Evolutionary conservation across 1,140 invertebrate genomes (phyloP).

Genomic region (Fopius arisanus): DNA sequence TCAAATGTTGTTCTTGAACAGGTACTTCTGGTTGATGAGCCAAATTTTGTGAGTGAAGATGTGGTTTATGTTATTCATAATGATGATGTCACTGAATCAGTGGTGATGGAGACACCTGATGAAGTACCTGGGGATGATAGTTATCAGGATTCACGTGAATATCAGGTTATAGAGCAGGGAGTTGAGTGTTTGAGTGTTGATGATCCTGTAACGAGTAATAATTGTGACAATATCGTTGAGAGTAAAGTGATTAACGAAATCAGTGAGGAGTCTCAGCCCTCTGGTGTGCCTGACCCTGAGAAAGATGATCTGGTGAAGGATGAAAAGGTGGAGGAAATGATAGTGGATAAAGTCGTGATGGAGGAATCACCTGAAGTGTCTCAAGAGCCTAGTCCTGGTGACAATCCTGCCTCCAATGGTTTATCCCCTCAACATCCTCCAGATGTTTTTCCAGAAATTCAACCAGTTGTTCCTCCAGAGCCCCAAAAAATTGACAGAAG

Average conservation of each 20-base stretch:
- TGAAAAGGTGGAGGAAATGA: background rate
- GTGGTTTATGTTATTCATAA: slow-evolving; percentile 53
- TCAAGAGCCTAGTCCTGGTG: background rate
- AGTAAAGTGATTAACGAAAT: background rate
- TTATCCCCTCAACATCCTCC: too few species aligned
- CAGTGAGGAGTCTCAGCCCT: background rate
- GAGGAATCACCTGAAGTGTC: background rate
- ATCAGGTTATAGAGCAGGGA: slow-evolving; percentile 35
- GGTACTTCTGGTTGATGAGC: slow-evolving; percentile 46
- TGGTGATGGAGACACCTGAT: slow-evolving; percentile 39
- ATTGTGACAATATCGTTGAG: background rate
- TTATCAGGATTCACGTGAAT: slow-evolving; percentile 38
- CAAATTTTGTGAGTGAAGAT: slow-evolving; percentile 42
- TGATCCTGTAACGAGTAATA: slow-evolving; percentile 18
- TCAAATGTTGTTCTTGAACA: slow-evolving; percentile 45
- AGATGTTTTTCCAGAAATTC: too few species aligned
- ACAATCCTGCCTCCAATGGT: background rate
- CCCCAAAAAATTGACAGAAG: background rate
- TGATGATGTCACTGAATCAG: slow-evolving; percentile 47
- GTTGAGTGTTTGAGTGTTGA: slow-evolving; percentile 38
- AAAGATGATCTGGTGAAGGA: background rate
- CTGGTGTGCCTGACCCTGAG: background rate
- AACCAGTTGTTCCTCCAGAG: background rate
- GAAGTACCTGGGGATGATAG: slow-evolving; percentile 16
- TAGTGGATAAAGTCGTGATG: background rate